Percentiles rank a stretch among this genome's conserved stretches.
phyloP scores from a whole-genome alignment of 1,140 invertebrate species.

The Euglossa dilemma region DNA sequence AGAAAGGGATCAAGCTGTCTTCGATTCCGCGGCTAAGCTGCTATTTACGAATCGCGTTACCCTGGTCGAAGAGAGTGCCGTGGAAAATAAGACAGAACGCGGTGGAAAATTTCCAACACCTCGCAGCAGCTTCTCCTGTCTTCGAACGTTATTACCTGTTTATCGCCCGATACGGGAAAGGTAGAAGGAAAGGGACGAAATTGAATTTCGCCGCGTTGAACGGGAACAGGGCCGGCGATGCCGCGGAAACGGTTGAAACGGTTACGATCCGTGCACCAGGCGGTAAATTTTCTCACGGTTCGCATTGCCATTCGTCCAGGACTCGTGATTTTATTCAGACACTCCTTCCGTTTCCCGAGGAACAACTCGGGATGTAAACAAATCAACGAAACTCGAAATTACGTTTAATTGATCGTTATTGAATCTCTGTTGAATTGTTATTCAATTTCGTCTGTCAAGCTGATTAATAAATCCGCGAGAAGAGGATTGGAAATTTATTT shows the following conservation, averaged over 20 bases:
- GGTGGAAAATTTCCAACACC: neutral
- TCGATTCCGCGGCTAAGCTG: neutral
- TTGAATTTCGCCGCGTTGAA: conserved; percentile 16
- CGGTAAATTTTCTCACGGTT: neutral
- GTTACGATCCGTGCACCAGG: conserved; percentile 6
- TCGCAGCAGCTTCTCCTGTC: conserved; percentile 6
- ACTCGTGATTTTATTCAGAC: neutral
- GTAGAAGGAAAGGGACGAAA: neutral
- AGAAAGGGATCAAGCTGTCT: neutral
- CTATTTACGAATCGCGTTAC: neutral
- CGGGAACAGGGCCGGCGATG: neutral
- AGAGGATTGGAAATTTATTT: too few species aligned
- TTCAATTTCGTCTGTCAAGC: too few species aligned
- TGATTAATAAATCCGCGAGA: too few species aligned
- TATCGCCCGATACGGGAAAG: neutral
- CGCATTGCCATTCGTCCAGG: neutral
- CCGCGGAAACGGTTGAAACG: neutral
- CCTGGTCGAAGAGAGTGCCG: too few species aligned
- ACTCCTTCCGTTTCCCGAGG: too few species aligned
- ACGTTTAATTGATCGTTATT: too few species aligned
- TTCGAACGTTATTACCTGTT: conserved; percentile 27
- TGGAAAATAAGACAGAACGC: neutral
- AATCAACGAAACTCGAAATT: too few species aligned
- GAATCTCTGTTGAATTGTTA: too few species aligned
- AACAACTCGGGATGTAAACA: too few species aligned